Conservation (phyloP, 2,888 invertebrate species). For the Drosophila paracracens region DNA sequence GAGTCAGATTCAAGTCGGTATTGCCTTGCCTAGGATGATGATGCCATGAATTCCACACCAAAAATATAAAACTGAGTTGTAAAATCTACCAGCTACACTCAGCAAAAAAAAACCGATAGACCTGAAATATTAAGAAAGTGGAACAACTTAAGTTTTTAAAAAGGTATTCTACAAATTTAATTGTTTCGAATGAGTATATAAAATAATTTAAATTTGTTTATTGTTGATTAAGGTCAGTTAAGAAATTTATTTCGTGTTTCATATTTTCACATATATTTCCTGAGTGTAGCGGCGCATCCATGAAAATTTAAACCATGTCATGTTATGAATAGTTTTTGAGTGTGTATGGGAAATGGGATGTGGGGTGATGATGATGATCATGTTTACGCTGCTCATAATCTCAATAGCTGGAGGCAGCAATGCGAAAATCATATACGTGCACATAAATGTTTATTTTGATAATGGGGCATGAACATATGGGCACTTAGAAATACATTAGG, state of each 20-base stretch:
- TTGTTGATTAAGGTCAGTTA: neutral
- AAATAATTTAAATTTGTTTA: neutral
- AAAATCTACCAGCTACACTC: conserved; percentile 17
- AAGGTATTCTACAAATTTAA: neutral
- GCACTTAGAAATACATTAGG: conserved; percentile 50
- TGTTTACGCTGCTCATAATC: conserved; percentile 41
- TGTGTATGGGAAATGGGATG: conserved; percentile 34
- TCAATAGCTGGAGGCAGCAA: conserved; percentile 20
- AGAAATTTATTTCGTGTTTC: neutral
- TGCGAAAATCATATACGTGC: conserved; percentile 9
- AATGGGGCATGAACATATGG: conserved; percentile 34
- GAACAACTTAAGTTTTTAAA: neutral
- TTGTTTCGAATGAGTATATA: neutral
- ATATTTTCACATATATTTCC: neutral
- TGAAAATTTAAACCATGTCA: conserved; percentile 61
- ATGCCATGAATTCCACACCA: conserved; percentile 73
- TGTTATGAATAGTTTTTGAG: conserved; percentile 20
- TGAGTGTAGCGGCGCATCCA: conserved; percentile 10
- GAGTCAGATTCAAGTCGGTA: conserved; percentile 41
- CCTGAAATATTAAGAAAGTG: neutral
- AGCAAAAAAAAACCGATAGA: neutral
- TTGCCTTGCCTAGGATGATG: conserved; percentile 68
- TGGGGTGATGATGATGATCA: conserved; percentile 45
- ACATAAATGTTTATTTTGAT: conserved; percentile 32
- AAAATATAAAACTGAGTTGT: conserved; percentile 53